Percentiles rank a stretch among this genome's conserved stretches.
Evolutionary conservation across 2,113 vertebrate species (phyloP).

Genomic region (Prochilodus magdalenae): DNA sequence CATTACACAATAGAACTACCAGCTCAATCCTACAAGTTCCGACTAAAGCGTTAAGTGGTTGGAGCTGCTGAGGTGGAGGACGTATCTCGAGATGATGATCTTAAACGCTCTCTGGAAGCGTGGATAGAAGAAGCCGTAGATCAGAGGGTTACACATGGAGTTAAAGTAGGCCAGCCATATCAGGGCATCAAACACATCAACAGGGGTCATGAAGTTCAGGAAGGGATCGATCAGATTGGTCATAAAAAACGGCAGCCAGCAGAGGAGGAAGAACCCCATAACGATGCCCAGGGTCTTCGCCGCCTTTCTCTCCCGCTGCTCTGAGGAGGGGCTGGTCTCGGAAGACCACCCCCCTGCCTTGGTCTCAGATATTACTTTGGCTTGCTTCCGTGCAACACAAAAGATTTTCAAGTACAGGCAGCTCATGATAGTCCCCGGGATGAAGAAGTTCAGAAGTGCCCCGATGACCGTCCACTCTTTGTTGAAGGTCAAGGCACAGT

Average conservation of each 20-base stretch:
- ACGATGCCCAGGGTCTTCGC: conserved; percentile 51
- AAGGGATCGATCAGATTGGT: conserved; percentile 45
- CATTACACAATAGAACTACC: too few species aligned
- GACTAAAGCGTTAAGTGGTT: neutral
- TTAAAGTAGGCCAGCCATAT: conserved; percentile 56
- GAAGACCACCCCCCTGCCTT: neutral
- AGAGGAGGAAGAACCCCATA: conserved; percentile 49
- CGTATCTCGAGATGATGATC: conserved; percentile 21
- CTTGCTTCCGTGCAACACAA: conserved; percentile 46
- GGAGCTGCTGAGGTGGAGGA: conserved; percentile 8
- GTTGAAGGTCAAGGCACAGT: conserved; percentile 53
- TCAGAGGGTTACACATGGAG: conserved; percentile 52
- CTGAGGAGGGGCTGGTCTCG: conserved; percentile 21
- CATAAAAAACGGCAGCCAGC: conserved; percentile 54
- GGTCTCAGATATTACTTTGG: conserved; percentile 40
- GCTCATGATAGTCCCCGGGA: conserved; percentile 46
- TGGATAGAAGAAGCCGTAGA: conserved; percentile 54
- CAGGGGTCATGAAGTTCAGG: conserved; percentile 39
- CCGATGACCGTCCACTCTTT: conserved; percentile 52
- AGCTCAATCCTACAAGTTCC: too few species aligned
- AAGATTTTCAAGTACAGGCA: conserved; percentile 52
- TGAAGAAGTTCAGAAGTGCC: conserved; percentile 45
- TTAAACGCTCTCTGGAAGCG: conserved; percentile 51
- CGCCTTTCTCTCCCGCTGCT: conserved; percentile 33
- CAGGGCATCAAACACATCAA: conserved; percentile 52